Base-by-base conservation (phyloP, 2,888 invertebrate species). In the Phyto melanocephala region DNA sequence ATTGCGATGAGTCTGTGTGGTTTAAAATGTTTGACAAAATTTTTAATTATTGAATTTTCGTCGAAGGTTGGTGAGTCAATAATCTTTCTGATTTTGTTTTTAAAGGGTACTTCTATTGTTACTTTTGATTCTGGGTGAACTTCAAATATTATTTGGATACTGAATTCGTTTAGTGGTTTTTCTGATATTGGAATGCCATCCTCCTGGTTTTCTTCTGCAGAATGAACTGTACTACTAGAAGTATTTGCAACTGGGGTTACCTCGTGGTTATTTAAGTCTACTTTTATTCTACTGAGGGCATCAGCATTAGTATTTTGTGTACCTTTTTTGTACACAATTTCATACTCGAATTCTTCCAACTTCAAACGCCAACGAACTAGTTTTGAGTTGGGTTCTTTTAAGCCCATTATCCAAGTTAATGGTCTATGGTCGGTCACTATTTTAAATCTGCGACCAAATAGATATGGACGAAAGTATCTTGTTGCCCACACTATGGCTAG, bases 351-450 rank as follows among this genome's bases (percentile, higher is more conserved):
- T 63, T 87, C 85, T 40, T 85, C 85, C 1, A 79, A 24, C 35
- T 80, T 74, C 5, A 67, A 33, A 8, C 80, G 33, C 71, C 77
- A 70, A n/a, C 77, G 15, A 40, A 81, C 17, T 10, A 81, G n/a
- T 42, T 81, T 83, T 5, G 74, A 81, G 22, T 84, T 84, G 1
- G 79, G 79, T 22, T 70, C 58, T 15, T 77, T 80, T 10, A 80
- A 17, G 0, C 67, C 33, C 75, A 80, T 79, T 13, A 83, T 15
- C 88, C 88, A 89, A 8, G 82, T 85, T 2, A 89, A 80, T 0
- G 88, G 88, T 70, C 85, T 85, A 77, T 90, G 88, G 74, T 90
- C 89, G 0, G 88, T 89, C 0, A 87, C 78, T n/a, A 89, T 85
- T 24, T 70, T 84, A 63, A 89, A 88, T 54, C 81, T 86, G 52